Conservation (phyloP, 1,140 invertebrate species). For the Reticulitermes speratus region DNA sequence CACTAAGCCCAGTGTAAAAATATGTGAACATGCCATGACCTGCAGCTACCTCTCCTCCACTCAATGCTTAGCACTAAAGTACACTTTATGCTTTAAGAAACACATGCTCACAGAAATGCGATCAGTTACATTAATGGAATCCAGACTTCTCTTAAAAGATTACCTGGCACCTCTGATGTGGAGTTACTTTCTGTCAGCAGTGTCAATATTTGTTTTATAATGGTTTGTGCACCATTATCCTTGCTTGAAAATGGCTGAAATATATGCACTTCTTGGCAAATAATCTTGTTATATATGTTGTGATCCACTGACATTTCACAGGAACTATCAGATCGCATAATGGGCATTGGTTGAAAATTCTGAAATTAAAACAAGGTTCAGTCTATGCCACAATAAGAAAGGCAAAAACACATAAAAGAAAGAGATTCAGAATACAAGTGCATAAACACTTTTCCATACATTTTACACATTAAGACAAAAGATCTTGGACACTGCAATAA, state of each 20-base stretch:
- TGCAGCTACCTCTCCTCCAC: too few relatives aligned
- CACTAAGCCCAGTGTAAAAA: too few relatives aligned
- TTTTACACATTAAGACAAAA: too few relatives aligned
- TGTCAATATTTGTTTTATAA: conserved; percentile 58
- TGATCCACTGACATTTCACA: conserved; percentile 77
- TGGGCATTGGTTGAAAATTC: conserved; percentile 66
- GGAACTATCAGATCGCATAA: conserved; percentile 72
- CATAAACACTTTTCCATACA: too few relatives aligned
- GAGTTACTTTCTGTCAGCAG: conserved; percentile 42
- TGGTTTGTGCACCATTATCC: conserved; percentile 67
- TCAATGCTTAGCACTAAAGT: too few relatives aligned
- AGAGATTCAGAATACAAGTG: too few relatives aligned
- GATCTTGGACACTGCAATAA: too few relatives aligned
- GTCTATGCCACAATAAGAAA: background rate
- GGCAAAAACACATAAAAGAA: background rate
- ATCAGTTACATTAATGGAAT: too few relatives aligned
- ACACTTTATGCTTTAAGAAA: too few relatives aligned
- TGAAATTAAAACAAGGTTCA: conserved; percentile 39
- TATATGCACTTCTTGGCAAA: conserved; percentile 72
- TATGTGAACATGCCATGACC: too few relatives aligned
- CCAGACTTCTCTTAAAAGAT: background rate
- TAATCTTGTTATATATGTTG: conserved; percentile 69
- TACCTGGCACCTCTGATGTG: background rate
- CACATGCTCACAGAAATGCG: too few relatives aligned
- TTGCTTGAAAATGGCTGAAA: conserved; percentile 77